Evolutionary conservation across 2,888 invertebrate genomes (phyloP).

Genomic region (Tetheella fluctuosa): DNA sequence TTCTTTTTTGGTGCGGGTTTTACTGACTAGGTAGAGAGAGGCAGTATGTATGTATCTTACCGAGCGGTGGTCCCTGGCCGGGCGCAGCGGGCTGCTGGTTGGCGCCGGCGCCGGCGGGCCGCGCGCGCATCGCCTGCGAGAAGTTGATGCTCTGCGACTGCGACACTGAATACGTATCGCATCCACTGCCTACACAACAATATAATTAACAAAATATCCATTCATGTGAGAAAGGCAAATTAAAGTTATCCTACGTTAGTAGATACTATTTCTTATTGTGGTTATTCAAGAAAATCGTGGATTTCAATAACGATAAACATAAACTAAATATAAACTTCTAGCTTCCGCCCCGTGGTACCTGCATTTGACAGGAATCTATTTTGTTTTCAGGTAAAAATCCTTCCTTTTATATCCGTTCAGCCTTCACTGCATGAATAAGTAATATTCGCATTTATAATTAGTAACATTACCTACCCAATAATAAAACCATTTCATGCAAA

Average conservation of each 20-base stretch:
- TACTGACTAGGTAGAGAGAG: too few relatives aligned
- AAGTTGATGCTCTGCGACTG: constrained; percentile 95
- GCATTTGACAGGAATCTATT: too few relatives aligned
- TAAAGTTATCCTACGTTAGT: too few relatives aligned
- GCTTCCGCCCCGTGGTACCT: too few relatives aligned
- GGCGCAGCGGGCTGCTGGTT: constrained; percentile 45
- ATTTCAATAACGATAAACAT: background rate
- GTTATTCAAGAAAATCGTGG: background rate
- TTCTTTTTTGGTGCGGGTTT: too few relatives aligned
- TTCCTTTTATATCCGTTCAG: too few relatives aligned
- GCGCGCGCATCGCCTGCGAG: constrained; percentile 88
- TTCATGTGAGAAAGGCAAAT: too few relatives aligned
- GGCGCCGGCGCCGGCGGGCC: constrained; percentile 54
- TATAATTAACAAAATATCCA: background rate
- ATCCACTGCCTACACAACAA: constrained; percentile 66
- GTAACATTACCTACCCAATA: too few relatives aligned
- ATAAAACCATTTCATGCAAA: too few relatives aligned
- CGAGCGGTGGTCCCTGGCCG: constrained; percentile 53
- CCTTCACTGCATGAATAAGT: too few relatives aligned
- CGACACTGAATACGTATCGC: constrained; percentile 88
- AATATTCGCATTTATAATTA: too few relatives aligned
- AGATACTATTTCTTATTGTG: background rate
- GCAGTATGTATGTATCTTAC: constrained; percentile 36
- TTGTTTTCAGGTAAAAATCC: too few relatives aligned
- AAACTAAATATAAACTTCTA: background rate